These are phyloP conservation scores for Zoanthus sociatus DNA, from an alignment of 92 coral and sea anemone genomes.

Conservation along the genomic window DNA sequence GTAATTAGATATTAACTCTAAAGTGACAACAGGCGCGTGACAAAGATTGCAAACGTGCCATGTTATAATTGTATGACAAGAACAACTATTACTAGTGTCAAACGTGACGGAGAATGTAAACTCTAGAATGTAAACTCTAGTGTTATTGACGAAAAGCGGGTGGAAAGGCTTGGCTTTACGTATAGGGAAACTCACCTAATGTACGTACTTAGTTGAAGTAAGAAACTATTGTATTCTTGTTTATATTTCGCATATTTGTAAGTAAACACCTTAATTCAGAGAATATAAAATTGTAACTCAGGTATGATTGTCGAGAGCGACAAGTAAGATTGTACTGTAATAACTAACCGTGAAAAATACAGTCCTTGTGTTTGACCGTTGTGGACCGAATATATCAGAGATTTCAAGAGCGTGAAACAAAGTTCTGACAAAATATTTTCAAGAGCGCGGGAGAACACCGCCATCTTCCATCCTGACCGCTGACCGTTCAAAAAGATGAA, in stretches of 20 bases:
- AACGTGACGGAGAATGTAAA: no score
- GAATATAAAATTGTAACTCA: no score
- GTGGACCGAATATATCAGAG: no score
- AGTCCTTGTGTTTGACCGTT: no score
- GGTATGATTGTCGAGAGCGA: neutral
- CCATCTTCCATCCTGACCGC: no score
- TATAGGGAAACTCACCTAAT: slow-evolving; percentile 5
- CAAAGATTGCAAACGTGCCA: neutral
- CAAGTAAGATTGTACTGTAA: neutral
- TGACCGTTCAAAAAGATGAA: no score
- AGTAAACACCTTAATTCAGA: slow-evolving; percentile 10
- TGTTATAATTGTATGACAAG: neutral
- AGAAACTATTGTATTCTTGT: slow-evolving; percentile 3
- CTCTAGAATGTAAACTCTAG: neutral
- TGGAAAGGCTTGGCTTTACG: slow-evolving; percentile 29
- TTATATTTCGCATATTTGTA: slow-evolving; percentile 14
- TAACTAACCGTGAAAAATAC: no score
- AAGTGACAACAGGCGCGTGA: slow-evolving; percentile 24
- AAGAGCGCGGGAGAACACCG: no score
- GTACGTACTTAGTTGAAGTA: neutral
- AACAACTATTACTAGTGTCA: neutral
- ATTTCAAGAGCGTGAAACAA: no score
- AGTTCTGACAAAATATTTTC: no score
- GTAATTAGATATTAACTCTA: slow-evolving; percentile 17
- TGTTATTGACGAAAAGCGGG: neutral